Evolutionary conservation across 2,888 invertebrate species (phyloP), one percentile per base, ranked within the genome.

Genomic region (Danaus chrysippus): DNA sequence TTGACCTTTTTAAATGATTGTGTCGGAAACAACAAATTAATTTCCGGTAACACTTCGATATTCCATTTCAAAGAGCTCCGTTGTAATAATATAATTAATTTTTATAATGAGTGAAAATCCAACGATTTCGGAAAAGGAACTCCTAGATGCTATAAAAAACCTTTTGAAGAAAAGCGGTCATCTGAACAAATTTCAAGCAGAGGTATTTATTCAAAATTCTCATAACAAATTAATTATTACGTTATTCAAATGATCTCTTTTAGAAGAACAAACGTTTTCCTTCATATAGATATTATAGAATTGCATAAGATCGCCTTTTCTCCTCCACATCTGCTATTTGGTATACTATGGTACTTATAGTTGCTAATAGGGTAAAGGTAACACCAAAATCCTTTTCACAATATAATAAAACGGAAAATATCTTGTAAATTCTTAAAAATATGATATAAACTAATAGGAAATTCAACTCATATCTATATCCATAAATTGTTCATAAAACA

Each of bases 111-210:
- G 71, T 58, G 82, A 83, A 68, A 77, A 68, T 61, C 82, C 82
- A 76, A 69, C 73, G 17, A 78, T 82, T 68, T 79, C 87, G 1
- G 90, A 90, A 66, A 83, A 81, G 63, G 90, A 89, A 61, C 75
- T 90, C 12, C 73, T 89, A 62, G 69, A 71, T 12, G 87, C 87
- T 42, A 86, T 91, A 68, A 89, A 85, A 75, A 84, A 84, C 63
- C 75, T 90, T 62, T 73, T 91, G 58, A 83, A 73, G 69, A 84
- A 79, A 63, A 87, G 79, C 72, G 90, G 90, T 23, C 82, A 86
- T 72, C 76, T 91, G 64, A 85, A 80, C 72, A 90, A 88, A 79
- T 73, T 91, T 62, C 85, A 86, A 67, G 87, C 90, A 1, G 87
- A 91, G 86, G 91, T 89, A 68, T 54, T 58, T 56, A 52, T 44